Conservation (phyloP, 2,888 invertebrate species). For the Malthinus flaveolus region DNA sequence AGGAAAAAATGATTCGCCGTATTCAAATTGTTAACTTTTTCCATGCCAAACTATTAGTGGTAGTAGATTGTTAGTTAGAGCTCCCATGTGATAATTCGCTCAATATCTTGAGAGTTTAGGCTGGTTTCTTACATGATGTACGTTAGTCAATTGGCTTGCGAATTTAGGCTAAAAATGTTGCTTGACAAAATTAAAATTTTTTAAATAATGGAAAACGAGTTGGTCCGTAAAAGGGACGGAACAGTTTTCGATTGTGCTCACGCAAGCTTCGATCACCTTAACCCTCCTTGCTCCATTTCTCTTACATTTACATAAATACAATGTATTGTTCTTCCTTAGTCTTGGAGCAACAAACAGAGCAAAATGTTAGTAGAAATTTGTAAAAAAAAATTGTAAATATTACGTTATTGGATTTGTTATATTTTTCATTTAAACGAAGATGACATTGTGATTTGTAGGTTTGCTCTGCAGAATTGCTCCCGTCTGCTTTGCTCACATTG, state of each 20-base stretch:
- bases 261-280: constrained; percentile 40
- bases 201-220: too few relatives aligned
- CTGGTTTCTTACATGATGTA: constrained; percentile 41
- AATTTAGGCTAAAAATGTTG: constrained; percentile 26
- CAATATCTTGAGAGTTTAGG: constrained; percentile 42
- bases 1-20: too few relatives aligned
- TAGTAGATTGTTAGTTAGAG: constrained; percentile 38
- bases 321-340: constrained; percentile 51
- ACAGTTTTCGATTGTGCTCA: constrained; percentile 16
- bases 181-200: constrained; percentile 7
- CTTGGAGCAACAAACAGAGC: constrained; percentile 45
- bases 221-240: too few relatives aligned
- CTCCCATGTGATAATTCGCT: constrained; percentile 51
- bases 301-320: constrained; percentile 42
- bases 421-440: constrained; percentile 19
- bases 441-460: constrained; percentile 24
- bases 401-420: constrained; percentile 15
- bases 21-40: constrained; percentile 6
- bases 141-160: constrained; percentile 32
- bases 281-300: constrained; percentile 21
- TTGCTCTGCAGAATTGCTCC: constrained; percentile 42
- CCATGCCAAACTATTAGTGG: constrained; percentile 28
- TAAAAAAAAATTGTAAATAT: constrained; percentile 19
- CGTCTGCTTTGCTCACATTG: constrained; percentile 45
- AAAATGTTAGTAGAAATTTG: constrained; percentile 8